Conservation (phyloP, 2,888 invertebrate species). For the Blastobasis adustella region DNA sequence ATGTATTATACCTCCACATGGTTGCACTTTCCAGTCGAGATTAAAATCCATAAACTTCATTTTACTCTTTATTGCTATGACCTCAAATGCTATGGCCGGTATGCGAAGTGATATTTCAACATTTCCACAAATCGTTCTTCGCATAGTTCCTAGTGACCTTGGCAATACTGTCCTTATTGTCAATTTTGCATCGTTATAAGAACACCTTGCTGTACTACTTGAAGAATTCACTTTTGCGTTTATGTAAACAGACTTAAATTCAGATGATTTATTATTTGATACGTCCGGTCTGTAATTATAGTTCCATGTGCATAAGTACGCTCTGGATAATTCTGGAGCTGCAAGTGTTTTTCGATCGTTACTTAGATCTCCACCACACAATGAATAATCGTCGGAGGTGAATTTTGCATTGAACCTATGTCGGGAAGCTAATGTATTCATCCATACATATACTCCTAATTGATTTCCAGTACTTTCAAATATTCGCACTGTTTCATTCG, state of each 20-base stretch:
- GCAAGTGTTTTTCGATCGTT: conserved; percentile 34
- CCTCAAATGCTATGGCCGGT: conserved; percentile 33
- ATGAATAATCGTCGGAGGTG: conserved; percentile 71
- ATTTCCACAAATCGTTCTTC: conserved; percentile 35
- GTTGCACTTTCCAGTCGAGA: conserved; percentile 74
- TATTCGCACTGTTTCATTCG: conserved; percentile 23
- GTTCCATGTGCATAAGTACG: conserved; percentile 17
- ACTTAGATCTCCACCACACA: conserved; percentile 49
- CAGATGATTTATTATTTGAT: no score
- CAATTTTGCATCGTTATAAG: conserved; percentile 36
- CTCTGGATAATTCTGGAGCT: conserved; percentile 37
- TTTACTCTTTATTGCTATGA: conserved; percentile 35
- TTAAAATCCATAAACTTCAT: conserved; percentile 50
- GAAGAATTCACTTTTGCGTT: conserved; percentile 37
- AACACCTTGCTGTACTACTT: conserved; percentile 27
- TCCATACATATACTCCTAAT: conserved; percentile 77
- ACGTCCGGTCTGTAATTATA: no score
- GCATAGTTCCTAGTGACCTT: conserved; percentile 12
- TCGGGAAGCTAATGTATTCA: conserved; percentile 53
- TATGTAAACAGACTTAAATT: conserved; percentile 40
- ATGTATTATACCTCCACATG: conserved; percentile 80
- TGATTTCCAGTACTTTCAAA: conserved; percentile 79
- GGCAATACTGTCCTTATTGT: conserved; percentile 22
- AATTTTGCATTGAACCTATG: conserved; percentile 84
- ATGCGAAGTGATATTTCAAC: conserved; percentile 32